Evolutionary conservation across 1,140 invertebrate genomes (phyloP), one percentile per base, ranked within the genome.

Genomic region (Planococcus citri): DNA sequence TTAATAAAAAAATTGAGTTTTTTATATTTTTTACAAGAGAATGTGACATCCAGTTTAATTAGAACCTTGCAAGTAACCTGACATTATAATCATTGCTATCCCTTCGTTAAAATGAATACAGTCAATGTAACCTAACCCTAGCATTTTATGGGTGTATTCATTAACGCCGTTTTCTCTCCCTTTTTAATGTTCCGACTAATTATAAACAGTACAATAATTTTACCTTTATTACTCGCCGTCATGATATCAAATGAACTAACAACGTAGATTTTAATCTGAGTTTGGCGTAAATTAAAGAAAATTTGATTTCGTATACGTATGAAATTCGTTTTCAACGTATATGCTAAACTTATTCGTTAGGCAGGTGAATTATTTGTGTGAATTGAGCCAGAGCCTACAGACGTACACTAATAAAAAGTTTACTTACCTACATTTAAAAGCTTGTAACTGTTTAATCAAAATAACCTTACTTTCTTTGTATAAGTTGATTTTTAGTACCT

Each of bases 171-270:
- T 51, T 51, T 51, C 41, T 51, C 41, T 51, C 41, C 41, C 41
- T 51, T 51, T 51, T 51, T 51, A 17, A 51, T 20, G n/a, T 17
- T 14, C 10, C 41, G 41, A 51, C 41, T 51, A 51, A 51, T 51
- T 51, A 51, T 51, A 51, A 51, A 51, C 41, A 51, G 41, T 51
- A 51, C 41, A 51, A 51, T 51, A 51, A 51, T 51, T 51, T 51
- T 51, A 51, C 41, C 41, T 51, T 51, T 51, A 51, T 51, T 51
- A 51, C 41, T 51, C 17, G 41, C 41, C 41, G 41, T 51, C 41
- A 51, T 51, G 41, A 51, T 51, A 51, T 51, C 41, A 20, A 51
- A 51, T 51, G 41, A 51, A 51, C 41, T 51, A 51, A 51, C 41
- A 51, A 51, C 41, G n/a, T 14, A 51, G 29, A 33, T 33, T 51